These are phyloP conservation scores for Chrysolina oricalcia DNA, from an alignment of 2,888 invertebrate species.

Conservation along the genomic window DNA sequence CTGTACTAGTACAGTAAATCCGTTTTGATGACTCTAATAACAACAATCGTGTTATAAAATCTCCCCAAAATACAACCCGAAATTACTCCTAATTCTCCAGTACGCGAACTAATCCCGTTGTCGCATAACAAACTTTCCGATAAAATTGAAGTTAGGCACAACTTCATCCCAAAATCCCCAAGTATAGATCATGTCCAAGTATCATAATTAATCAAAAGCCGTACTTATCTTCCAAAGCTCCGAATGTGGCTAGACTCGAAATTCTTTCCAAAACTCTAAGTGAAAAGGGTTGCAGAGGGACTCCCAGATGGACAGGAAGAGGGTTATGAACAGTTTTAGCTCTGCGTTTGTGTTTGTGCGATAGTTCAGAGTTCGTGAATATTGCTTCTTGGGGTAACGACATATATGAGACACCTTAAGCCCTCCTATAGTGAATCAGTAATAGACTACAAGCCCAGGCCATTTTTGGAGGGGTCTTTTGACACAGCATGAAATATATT, in stretches of 20 bases:
- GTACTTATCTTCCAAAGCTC: conserved; percentile 47
- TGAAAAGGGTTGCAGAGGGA: conserved; percentile 40
- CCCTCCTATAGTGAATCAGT: no score
- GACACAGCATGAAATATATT: no score
- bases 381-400: neutral
- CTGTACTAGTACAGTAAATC: no score
- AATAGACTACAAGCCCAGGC: no score
- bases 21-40: neutral
- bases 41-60: conserved; percentile 4
- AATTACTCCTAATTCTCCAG: conserved; percentile 26
- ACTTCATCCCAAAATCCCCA: conserved; percentile 27
- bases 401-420: neutral
- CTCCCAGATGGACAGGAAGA: conserved; percentile 37
- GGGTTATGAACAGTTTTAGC: conserved; percentile 41
- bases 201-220: conserved; percentile 49
- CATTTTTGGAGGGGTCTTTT: no score
- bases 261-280: conserved; percentile 34
- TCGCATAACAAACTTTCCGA: conserved; percentile 38
- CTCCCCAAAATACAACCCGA: neutral
- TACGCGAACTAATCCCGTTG: conserved; percentile 31
- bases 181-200: conserved; percentile 49
- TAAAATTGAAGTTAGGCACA: conserved; percentile 35
- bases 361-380: neutral
- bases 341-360: conserved; percentile 1
- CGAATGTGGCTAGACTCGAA: conserved; percentile 37